Base-by-base conservation (phyloP, 2,888 invertebrate species). In the Ischnus inquisitorius region DNA sequence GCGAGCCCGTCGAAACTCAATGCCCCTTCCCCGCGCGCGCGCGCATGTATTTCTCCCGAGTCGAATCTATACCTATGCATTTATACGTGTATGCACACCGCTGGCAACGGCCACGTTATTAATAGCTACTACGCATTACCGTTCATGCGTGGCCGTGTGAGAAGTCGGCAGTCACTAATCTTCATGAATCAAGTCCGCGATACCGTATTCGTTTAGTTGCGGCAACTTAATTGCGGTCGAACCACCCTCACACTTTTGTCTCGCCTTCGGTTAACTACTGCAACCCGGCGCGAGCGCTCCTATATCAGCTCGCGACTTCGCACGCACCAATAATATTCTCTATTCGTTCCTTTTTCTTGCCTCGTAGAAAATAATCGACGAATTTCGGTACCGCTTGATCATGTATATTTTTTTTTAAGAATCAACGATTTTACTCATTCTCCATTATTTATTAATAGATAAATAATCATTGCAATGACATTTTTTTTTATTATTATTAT, bases 41-140 rank as follows among this genome's bases (percentile, higher is more conserved):
- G 14, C 69, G 64, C 28, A 62, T 69, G 54, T 65, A 60, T 51
- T 54, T 54, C 16, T 71, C n/a, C 22, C 5, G 54, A 28, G 28
- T n/a, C 28, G 25, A 34, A 79, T 43, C 19, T 51, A 51, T 51
- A 48, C 16, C 4, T 68, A 12, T 41, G 10, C 5, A 54, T 28
- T 39, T 82, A 54, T 71, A 41, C 41, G 64, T 51, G 69, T 54
- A 75, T 79, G 57, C 69, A 77, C 69, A 74, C 79, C 75, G 79
- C 86, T 85, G 86, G 87, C 86, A 86, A 82, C 79, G 81, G 88
- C 81, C 69, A 84, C 81, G 87, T 90, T 92, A 92, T 92, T 92
- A 92, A 92, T 92, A 92, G 90, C 90, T 89, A 90, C 89, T 91
- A 91, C 91, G 92, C 90, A 91, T 92, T 92, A 92, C 91, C 90